These are phyloP conservation scores for Serripes groenlandicus DNA, from an alignment of 2,888 invertebrate species.

Conservation along the genomic window DNA sequence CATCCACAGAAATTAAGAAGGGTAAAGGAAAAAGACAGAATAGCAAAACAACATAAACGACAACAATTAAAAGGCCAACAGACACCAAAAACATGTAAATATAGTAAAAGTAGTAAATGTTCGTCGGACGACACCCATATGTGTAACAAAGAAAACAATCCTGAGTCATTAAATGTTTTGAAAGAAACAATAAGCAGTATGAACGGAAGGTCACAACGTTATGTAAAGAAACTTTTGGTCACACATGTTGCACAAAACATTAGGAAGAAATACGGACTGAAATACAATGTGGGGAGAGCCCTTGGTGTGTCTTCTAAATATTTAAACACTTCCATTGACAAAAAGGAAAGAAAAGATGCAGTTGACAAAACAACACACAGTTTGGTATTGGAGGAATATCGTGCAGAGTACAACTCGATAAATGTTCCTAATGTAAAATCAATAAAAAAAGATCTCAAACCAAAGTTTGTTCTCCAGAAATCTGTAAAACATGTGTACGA, in stretches of 20 bases:
- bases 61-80: background rate
- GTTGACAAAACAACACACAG: background rate
- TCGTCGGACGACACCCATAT: too few species aligned
- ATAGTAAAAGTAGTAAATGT: too few species aligned
- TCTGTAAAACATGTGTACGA: conserved; percentile 4
- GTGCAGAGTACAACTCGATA: conserved; percentile 13
- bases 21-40: background rate
- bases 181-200: conserved; percentile 1
- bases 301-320: conserved; percentile 13
- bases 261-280: conserved; percentile 10
- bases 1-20: too few species aligned
- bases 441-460: conserved; percentile 2
- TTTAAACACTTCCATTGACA: background rate
- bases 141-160: too few species aligned
- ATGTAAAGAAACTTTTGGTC: background rate
- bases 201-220: background rate
- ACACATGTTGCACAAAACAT: conserved; percentile 1
- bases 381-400: background rate
- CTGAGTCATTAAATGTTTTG: conserved; percentile 8
- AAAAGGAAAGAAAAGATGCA: conserved; percentile 4
- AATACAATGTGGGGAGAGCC: conserved; percentile 2
- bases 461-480: background rate
- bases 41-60: background rate
- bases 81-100: background rate
- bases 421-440: conserved; percentile 1